A percentile compares a stretch with the other conserved stretches of the same genome.
phyloP scores from a whole-genome alignment of 2,113 vertebrate genomes.

The Patagioenas fasciata region DNA sequence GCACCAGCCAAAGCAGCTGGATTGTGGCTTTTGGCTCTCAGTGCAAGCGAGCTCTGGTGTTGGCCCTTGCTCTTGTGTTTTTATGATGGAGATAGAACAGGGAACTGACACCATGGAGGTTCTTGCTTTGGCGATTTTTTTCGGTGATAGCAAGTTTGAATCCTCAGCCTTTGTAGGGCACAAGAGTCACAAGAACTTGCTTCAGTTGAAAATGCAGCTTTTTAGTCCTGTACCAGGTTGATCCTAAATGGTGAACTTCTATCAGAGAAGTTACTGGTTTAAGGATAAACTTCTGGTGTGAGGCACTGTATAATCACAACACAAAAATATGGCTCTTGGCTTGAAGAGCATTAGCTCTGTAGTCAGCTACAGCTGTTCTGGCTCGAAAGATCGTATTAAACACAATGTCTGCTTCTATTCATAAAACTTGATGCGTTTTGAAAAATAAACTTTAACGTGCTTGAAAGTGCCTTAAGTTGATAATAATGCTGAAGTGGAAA shows the following conservation, averaged over 20 bases:
- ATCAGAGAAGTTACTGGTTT: background rate
- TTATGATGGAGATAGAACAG: background rate
- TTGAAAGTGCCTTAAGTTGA: background rate
- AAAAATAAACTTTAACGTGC: background rate
- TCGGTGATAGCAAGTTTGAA: background rate
- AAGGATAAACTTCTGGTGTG: background rate
- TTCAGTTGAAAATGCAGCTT: background rate
- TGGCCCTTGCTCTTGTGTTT: background rate
- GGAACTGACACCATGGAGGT: background rate
- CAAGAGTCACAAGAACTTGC: background rate
- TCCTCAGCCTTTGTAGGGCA: background rate
- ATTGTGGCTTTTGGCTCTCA: background rate
- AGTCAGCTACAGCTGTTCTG: background rate
- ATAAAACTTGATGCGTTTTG: background rate
- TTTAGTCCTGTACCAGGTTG: background rate
- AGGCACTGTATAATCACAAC: background rate
- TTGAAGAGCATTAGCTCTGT: background rate
- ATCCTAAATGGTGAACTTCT: background rate
- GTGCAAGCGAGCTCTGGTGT: background rate
- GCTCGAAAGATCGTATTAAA: background rate
- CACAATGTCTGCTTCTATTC: background rate
- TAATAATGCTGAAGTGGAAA: slow-evolving; percentile 13
- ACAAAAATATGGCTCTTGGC: background rate
- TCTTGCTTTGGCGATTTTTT: background rate
- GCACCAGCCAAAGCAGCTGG: slow-evolving; percentile 29